These are phyloP conservation scores for Ibycter americanus DNA, from an alignment of 2,797 vertebrate genomes.

Conservation along the genomic window DNA sequence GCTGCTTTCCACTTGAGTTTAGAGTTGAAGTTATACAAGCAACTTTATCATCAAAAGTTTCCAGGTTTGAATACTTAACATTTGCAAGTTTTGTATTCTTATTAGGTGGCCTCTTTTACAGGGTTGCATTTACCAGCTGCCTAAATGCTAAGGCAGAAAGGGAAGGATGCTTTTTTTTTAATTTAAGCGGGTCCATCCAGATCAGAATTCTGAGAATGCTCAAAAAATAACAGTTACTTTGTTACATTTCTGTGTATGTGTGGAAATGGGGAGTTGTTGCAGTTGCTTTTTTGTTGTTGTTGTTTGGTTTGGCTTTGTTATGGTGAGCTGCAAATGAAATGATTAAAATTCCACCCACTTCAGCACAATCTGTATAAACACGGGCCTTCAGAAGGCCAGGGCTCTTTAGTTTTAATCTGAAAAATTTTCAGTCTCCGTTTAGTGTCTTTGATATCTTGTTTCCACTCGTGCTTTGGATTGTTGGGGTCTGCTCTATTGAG, in stretches of 20 bases:
- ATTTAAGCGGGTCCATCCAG: background rate
- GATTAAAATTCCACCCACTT: slow-evolving; percentile 24
- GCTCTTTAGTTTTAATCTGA: background rate
- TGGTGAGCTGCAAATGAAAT: slow-evolving; percentile 36
- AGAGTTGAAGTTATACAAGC: background rate
- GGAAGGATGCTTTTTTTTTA: background rate
- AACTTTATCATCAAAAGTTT: background rate
- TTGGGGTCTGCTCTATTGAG: background rate
- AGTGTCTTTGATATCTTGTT: background rate
- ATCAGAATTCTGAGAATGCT: background rate
- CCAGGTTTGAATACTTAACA: background rate
- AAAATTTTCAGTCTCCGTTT: background rate
- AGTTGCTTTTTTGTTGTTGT: background rate
- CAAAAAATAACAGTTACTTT: background rate
- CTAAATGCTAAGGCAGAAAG: background rate
- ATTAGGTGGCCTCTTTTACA: background rate
- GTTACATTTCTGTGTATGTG: background rate
- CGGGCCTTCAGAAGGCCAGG: background rate
- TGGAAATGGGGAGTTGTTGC: background rate
- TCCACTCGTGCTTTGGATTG: background rate
- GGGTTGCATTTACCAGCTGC: background rate
- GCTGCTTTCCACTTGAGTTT: background rate
- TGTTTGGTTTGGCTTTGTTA: slow-evolving; percentile 40
- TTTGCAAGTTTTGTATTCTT: background rate
- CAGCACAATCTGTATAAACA: slow-evolving; percentile 28